Evolutionary conservation across 2,113 vertebrate genomes (phyloP), one percentile per base, ranked within the genome.

Genomic region (Cichladusa arquata): DNA sequence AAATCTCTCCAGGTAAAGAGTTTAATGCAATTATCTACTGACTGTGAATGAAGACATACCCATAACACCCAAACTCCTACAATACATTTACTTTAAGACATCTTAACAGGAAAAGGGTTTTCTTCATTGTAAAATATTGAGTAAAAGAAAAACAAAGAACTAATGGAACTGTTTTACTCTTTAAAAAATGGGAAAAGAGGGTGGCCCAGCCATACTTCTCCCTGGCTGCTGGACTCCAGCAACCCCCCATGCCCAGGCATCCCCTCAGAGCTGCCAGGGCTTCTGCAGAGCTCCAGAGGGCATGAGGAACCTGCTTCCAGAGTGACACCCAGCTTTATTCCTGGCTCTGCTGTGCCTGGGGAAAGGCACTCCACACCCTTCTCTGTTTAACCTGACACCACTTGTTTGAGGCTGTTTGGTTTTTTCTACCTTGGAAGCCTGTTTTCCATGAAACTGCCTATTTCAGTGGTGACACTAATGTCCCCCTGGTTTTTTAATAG

Each of bases 271-370:
- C 42, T 44, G 42, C 42, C 42, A 44, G 42, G 42, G 42, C 42
- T 44, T 44, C 42, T 18, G 42, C 42, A 44, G 42, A 28, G 54
- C 34, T 28, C 45, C 1, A 2, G 28, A 25, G 29, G 36, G 19
- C 36, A 34, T 4, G 2, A 56, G 28, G 33, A 62, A 19, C 42
- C 42, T 44, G 42, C 42, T 44, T 44, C 17, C 42, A 44, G 42
- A 18, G 16, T 44, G 42, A 44, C 51, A 48, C 28, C 11, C 0
- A 0, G 24, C 12, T n/a, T 54, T 16, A 3, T 33, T 26, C 53
- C 53, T 53, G 56, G 8, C 9, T 15, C 57, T 56, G 72, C 72
- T 25, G 20, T 3, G 64, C 69, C 72, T 57, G 25, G 22, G 34
- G 47, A 77, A 65, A 47, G 45, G 23, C 15, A 60, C 42, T 38